Percentiles rank a stretch among this genome's conserved stretches.
phyloP scores from a whole-genome alignment of 2,888 invertebrate genomes.

The Cantharis flavilabris region DNA sequence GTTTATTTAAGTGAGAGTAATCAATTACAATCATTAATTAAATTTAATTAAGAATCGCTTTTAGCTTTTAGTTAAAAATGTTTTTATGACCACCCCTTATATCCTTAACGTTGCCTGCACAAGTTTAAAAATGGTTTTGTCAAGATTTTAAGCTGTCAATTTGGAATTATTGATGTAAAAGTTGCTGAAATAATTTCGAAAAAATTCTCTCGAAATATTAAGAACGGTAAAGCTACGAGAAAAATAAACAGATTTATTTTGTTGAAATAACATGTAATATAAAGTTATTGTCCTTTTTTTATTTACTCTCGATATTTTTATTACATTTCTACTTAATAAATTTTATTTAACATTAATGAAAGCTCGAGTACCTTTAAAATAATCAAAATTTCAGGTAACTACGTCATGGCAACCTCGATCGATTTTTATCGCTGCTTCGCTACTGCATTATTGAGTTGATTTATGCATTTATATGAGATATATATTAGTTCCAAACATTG shows the following conservation, averaged over 20 bases:
- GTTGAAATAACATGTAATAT: not conserved
- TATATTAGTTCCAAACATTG: not conserved
- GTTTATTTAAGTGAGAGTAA: not conserved
- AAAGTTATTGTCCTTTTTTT: not conserved
- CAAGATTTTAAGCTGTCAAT: not conserved
- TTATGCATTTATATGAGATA: not conserved
- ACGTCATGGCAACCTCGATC: not conserved
- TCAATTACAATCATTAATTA: not conserved
- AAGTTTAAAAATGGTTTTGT: not conserved
- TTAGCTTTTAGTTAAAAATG: not conserved
- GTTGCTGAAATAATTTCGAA: not conserved
- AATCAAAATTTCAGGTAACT: not conserved
- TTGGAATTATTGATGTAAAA: not conserved
- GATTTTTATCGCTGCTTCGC: not conserved
- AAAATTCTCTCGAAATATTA: not conserved
- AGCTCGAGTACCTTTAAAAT: not conserved
- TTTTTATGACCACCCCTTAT: not conserved
- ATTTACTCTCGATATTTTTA: not conserved
- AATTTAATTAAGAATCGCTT: not conserved
- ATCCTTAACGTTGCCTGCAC: not conserved
- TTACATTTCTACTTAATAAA: not conserved
- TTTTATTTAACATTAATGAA: not conserved
- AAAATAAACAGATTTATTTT: not conserved
- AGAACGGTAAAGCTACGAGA: not conserved
- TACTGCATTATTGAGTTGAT: not conserved